phyloP scores from a whole-genome alignment of 35 echinoderm and acorn worm species.

The Eucidaris tribuloides region DNA sequence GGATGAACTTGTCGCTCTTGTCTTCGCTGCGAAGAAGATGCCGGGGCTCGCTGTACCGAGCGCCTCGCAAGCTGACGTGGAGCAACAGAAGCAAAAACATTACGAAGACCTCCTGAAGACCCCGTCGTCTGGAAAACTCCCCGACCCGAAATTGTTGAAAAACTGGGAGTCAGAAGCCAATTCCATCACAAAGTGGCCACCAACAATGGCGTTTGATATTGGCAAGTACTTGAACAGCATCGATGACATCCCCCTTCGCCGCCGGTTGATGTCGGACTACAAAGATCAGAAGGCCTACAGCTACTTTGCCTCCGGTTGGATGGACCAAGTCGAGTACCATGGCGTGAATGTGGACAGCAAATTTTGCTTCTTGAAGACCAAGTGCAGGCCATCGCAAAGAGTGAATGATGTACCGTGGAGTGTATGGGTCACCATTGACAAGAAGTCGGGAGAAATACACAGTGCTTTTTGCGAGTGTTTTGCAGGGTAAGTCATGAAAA shows the following conservation, averaged over 20 bases:
- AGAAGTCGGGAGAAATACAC: too few species aligned
- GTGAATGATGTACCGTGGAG: background rate
- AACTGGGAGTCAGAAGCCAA: conserved; percentile 1
- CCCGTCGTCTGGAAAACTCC: background rate
- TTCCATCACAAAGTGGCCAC: conserved; percentile 28
- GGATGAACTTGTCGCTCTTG: conserved; percentile 40
- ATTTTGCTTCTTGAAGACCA: background rate
- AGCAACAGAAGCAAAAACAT: background rate
- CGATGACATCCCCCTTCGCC: background rate
- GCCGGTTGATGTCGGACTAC: conserved; percentile 21
- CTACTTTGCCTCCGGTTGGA: conserved; percentile 43
- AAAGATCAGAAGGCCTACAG: conserved; percentile 30
- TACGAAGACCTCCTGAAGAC: background rate
- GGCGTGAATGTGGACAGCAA: background rate
- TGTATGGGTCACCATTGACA: too few species aligned
- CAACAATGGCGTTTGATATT: conserved; percentile 52
- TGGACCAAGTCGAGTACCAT: conserved; percentile 24
- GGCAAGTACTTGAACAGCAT: conserved; percentile 6
- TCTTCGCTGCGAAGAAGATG: conserved; percentile 19
- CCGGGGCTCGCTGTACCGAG: background rate
- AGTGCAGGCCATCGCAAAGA: background rate
- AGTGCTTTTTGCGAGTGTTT: too few species aligned
- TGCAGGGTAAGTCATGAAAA: too few species aligned
- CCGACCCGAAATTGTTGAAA: background rate
- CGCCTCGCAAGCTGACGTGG: background rate